Base-by-base conservation (phyloP, 2,797 vertebrate genomes). In the Limnodromus scolopaceus region DNA sequence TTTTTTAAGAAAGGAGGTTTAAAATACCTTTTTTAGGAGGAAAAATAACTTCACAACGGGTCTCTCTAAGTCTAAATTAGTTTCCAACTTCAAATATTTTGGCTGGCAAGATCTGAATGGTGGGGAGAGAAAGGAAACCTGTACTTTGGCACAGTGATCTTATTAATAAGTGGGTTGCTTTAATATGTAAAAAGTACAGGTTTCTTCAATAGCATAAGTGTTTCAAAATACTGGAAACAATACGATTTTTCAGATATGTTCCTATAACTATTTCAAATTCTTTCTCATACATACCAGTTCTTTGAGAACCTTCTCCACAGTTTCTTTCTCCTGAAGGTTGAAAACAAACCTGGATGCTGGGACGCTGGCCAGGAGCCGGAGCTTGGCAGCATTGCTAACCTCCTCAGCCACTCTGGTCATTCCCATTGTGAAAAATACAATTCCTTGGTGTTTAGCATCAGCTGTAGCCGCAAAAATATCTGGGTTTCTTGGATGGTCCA, bases 401-500 rank as follows among this genome's bases (percentile, higher is more conserved):
- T 99, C 99, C 11, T 99, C 99, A 96, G 99, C 99, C 22, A 97
- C 90, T 32, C 97, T 97, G 30, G 99, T 99, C 97, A 99, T 99
- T 93, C 99, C 99, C 95, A 99, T 89, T 22, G 97, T 98, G 96
- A 99, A 99, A 96, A 99, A 98, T 53, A 98, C 98, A 84, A 99
- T 98, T 18, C 98, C 99, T 95, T 99, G 99, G 96, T 99, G 98
- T 97, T 99, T 99, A 92, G 99, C 99, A 63, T 99, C 98, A 63
- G 99, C 98, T 41, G 98, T 98, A 69, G 99, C 99, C 32, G 99
- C 98, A 97, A 99, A 99, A 97, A 99, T 99, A 82, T 99, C 99
- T n/a, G 99, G 99, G 92, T 99, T 99, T 96, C 99, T 98, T 13
- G 99, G 99, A 89, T 99, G 99, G 64, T 99, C 98, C 38, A 98